These are phyloP conservation scores for Synaphobranchus kaupii DNA, from an alignment of 2,797 vertebrate species.

Conservation along the genomic window DNA sequence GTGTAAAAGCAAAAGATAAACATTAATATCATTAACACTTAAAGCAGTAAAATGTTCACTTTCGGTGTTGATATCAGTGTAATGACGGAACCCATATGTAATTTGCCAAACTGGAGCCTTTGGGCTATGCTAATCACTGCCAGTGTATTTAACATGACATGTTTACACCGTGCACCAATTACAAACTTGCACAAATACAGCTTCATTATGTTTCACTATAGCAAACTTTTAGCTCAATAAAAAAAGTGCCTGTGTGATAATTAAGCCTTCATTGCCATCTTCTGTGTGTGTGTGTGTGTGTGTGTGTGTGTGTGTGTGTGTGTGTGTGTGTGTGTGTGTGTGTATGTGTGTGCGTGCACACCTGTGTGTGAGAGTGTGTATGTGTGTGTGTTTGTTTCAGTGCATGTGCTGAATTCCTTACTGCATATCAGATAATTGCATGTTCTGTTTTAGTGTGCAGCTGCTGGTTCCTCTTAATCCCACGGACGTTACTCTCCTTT, in stretches of 20 bases:
- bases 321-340: neutral
- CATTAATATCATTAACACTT: conserved; percentile 20
- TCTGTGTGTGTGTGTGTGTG: neutral
- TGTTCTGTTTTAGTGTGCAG: neutral
- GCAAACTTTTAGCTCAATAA: neutral
- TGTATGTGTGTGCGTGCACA: neutral
- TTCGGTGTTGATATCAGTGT: neutral
- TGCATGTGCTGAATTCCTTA: neutral
- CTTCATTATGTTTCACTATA: conserved; percentile 18
- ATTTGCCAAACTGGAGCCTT: conserved; percentile 13
- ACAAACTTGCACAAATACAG: conserved; percentile 22
- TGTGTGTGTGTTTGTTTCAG: neutral
- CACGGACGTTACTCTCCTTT: neutral
- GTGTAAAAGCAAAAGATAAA: neutral
- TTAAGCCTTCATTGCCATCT: neutral
- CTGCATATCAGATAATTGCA: neutral
- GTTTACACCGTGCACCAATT: conserved; percentile 1
- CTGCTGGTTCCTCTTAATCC: neutral
- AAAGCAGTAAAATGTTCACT: conserved; percentile 15
- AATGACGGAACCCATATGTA: neutral
- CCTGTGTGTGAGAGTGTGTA: neutral
- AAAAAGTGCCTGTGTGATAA: neutral
- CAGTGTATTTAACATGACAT: conserved; percentile 7
- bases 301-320: neutral
- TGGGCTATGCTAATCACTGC: neutral